Conservation (phyloP, 2,113 vertebrate species). For the Myotis brandtii region DNA sequence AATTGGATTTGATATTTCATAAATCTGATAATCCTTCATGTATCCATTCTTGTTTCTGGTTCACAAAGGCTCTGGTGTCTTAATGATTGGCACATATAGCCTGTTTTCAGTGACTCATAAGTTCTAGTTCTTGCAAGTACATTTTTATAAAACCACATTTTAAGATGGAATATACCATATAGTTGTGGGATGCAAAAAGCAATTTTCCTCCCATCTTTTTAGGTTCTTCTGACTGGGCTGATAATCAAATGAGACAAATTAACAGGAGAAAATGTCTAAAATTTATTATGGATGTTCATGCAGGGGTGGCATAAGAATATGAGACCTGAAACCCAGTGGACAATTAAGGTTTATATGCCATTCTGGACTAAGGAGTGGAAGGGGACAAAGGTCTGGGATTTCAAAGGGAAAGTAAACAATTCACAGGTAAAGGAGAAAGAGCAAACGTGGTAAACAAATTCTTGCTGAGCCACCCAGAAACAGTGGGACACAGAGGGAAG, state of each 20-base stretch:
- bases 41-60: background rate
- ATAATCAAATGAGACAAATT: background rate
- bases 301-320: background rate
- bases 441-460: background rate
- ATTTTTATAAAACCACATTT: constrained; percentile 48
- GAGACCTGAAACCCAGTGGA: background rate
- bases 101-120: background rate
- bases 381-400: background rate
- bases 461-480: background rate
- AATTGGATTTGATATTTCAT: background rate
- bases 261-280: background rate
- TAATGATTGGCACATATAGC: background rate
- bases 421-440: background rate
- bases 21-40: background rate
- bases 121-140: background rate
- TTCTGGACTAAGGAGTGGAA: background rate
- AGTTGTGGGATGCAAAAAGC: background rate
- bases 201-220: background rate
- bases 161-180: background rate
- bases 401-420: background rate
- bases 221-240: background rate
- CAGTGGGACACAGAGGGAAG: background rate
- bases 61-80: background rate
- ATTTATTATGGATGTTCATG: background rate
- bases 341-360: background rate